A percentile compares a stretch with the other conserved stretches of the same genome.
Evolutionary conservation across 2,888 invertebrate species (phyloP).

Genomic region (Bhutanitis thaidina): DNA sequence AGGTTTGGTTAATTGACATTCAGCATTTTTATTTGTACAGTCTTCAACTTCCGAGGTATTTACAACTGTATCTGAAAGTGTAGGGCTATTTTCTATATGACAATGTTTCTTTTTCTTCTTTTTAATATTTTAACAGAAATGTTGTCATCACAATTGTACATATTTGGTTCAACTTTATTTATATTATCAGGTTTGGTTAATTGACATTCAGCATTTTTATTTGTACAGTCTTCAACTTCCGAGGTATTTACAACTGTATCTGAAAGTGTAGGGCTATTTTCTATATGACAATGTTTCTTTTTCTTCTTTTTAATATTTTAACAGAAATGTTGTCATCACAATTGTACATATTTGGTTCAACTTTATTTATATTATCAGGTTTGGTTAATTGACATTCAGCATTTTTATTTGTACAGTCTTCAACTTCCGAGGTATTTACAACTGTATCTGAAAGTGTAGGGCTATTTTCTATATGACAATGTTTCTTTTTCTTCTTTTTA

Average conservation of each 20-base stretch:
- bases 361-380: not conserved
- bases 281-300: conserved; percentile 34
- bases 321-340: conserved; percentile 28
- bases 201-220: not conserved
- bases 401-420: not conserved
- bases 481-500: conserved; percentile 48
- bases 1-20: not conserved
- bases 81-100: conserved; percentile 21
- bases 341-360: not conserved
- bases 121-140: conserved; percentile 14
- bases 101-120: conserved; percentile 47
- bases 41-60: not conserved
- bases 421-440: not conserved
- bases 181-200: not conserved
- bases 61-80: conserved; percentile 10
- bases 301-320: conserved; percentile 40
- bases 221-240: not conserved
- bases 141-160: conserved; percentile 29
- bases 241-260: not conserved
- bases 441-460: conserved; percentile 11
- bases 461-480: conserved; percentile 20
- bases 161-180: not conserved
- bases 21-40: not conserved
- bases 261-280: conserved; percentile 19
- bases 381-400: not conserved